Evolutionary conservation across 2,888 invertebrate genomes (phyloP).

Genomic region (Opisthograptis luteolata): DNA sequence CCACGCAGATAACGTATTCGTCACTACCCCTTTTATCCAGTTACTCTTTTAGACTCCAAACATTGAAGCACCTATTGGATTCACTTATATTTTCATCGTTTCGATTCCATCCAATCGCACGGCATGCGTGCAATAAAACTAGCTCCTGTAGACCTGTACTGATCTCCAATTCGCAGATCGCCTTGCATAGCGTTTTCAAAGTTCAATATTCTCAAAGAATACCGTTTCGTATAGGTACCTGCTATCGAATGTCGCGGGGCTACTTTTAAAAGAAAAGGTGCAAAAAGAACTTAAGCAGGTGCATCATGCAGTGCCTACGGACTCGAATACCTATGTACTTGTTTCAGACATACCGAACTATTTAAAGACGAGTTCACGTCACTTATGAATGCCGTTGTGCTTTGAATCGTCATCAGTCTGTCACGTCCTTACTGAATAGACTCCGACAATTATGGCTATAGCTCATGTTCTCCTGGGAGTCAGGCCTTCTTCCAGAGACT

Average conservation of each 20-base stretch:
- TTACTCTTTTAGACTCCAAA: too few relatives aligned
- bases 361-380: slow-evolving; percentile 10
- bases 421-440: too few relatives aligned
- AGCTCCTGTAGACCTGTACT: too few relatives aligned
- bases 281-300: slow-evolving; percentile 25
- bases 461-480: too few relatives aligned
- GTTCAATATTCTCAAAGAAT: slow-evolving; percentile 18
- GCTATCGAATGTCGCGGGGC: slow-evolving; percentile 17
- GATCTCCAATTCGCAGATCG: background rate
- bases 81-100: too few relatives aligned
- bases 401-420: slow-evolving; percentile 7
- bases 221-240: slow-evolving; percentile 18
- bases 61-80: too few relatives aligned
- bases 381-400: slow-evolving; percentile 6
- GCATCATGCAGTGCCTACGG: background rate
- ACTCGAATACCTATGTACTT: slow-evolving; percentile 5
- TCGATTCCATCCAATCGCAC: too few relatives aligned
- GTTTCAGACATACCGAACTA: slow-evolving; percentile 18
- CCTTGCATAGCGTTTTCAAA: background rate
- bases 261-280: slow-evolving; percentile 14
- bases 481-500: too few relatives aligned
- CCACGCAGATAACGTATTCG: too few relatives aligned
- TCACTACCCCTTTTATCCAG: too few relatives aligned
- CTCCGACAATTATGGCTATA: too few relatives aligned
- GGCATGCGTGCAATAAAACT: too few relatives aligned